Base-by-base conservation (phyloP, 2,113 vertebrate species). In the Typhlomys cinereus region DNA sequence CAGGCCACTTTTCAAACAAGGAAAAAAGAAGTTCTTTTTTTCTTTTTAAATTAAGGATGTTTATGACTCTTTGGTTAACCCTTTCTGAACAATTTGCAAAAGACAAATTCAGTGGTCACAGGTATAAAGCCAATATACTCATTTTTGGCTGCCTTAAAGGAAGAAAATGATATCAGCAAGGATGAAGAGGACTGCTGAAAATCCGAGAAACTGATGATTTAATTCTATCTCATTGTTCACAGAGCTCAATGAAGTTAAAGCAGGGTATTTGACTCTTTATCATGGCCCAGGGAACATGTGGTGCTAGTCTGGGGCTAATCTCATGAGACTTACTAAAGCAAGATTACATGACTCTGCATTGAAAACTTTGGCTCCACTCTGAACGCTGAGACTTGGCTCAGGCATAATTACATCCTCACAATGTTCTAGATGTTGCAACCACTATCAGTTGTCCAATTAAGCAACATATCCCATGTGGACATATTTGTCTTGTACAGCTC, bases 181-280 rank as follows among this genome's bases (percentile, higher is more conserved):
- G 75, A 79, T 71, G 85, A 93, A 88, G 66, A 90, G 69, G 52
- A 78, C 41, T 88, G 59, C 13, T 94, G 83, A 96, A 89, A 90
- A 93, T 44, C 91, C 86, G 71, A 85, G 82, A 93, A 93, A 54
- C 25, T 52, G 90, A 41, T 79, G 59, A 88, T 88, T 93, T 92
- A 88, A 78, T 89, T 93, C 48, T 64, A 59, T 91, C 91, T 85
- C 41, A 69, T 75, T 95, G n/a, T 95, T 96, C 75, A 79, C 25
- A 83, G 41, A 84, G 54, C n/a, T 86, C 54, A 93, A 91, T 80
- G 25, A 74, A 86, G 71, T 69, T 89, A 48, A 71, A 86, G 64
- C 29, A 84, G 57, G 73, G 4, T n/a, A 81, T 27, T 44, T 89
- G 62, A 93, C 17, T 74, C 17, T 85, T 94, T 81, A 74, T 90